A percentile compares a stretch with the other conserved stretches of the same genome.
Evolutionary conservation across 1,140 invertebrate species (phyloP).

Genomic region (Copidosoma floridanum): DNA sequence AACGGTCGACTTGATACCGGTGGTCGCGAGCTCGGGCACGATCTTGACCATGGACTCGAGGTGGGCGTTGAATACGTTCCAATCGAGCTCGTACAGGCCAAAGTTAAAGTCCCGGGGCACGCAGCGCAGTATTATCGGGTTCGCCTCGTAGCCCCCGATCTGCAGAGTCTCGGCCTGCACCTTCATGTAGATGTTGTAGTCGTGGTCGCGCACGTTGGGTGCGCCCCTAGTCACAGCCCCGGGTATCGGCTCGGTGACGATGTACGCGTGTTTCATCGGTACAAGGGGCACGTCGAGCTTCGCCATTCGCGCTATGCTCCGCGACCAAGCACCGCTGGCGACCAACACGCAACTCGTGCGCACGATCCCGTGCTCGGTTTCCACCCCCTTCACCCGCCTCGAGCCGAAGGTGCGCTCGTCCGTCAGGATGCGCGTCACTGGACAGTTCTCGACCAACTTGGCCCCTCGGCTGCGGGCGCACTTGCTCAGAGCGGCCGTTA

Average conservation of each 20-base stretch:
- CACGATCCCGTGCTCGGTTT: slow-evolving; percentile 71
- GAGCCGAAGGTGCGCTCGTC: slow-evolving; percentile 60
- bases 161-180: slow-evolving; percentile 78
- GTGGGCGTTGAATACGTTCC: slow-evolving; percentile 77
- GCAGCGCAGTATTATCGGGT: slow-evolving; percentile 76
- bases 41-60: slow-evolving; percentile 71
- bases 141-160: slow-evolving; percentile 84
- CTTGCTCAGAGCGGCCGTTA: slow-evolving; percentile 72
- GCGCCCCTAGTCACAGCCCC: slow-evolving; percentile 70
- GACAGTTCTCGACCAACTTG: slow-evolving; percentile 73
- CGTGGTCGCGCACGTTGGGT: slow-evolving; percentile 84
- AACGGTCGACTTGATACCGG: slow-evolving; percentile 81
- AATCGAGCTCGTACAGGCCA: slow-evolving; percentile 81
- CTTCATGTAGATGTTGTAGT: slow-evolving; percentile 78
- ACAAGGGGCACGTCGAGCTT: slow-evolving; percentile 72
- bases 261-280: slow-evolving; percentile 86
- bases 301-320: slow-evolving; percentile 68
- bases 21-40: slow-evolving; percentile 69
- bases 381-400: slow-evolving; percentile 71
- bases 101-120: slow-evolving; percentile 78
- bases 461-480: slow-evolving; percentile 69
- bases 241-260: slow-evolving; percentile 74
- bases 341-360: slow-evolving; percentile 75
- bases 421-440: slow-evolving; percentile 67
- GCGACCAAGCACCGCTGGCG: slow-evolving; percentile 78